Evolutionary conservation across 1,140 invertebrate species (phyloP).

Genomic region (Rhyzopertha dominica): DNA sequence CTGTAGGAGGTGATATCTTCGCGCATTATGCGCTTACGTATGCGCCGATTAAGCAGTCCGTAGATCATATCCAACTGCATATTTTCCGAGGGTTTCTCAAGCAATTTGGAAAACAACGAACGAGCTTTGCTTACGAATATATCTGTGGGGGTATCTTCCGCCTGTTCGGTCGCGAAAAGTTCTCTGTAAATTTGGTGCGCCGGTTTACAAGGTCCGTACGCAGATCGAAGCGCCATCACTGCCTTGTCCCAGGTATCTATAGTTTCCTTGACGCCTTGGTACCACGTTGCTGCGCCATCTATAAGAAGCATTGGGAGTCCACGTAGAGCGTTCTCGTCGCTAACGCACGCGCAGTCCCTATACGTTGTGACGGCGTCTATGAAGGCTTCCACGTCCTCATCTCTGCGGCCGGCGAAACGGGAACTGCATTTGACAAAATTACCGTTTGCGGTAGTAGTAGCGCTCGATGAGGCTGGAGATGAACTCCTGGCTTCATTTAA

Average conservation of each 20-base stretch:
- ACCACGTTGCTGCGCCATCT: not conserved
- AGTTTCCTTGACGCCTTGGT: slow-evolving; percentile 1
- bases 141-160: not conserved
- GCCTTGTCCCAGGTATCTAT: slow-evolving; percentile 2
- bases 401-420: slow-evolving; percentile 10
- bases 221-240: not conserved
- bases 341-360: slow-evolving; percentile 2
- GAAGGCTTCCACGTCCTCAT: slow-evolving; percentile 16
- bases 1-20: slow-evolving; percentile 1
- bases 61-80: slow-evolving; percentile 4
- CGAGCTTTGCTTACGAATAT: slow-evolving; percentile 3
- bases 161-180: slow-evolving; percentile 4
- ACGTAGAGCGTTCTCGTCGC: slow-evolving; percentile 7
- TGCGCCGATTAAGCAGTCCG: slow-evolving; percentile 10
- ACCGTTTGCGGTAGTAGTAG: not conserved
- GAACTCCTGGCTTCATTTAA: no score
- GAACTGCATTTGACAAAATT: slow-evolving; percentile 11
- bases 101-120: not conserved
- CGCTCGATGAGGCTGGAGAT: not conserved
- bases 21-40: slow-evolving; percentile 7
- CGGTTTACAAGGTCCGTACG: not conserved
- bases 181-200: slow-evolving; percentile 1
- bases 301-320: slow-evolving; percentile 4
- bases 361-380: slow-evolving; percentile 14
- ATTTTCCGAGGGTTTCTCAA: slow-evolving; percentile 9